These are phyloP conservation scores for Nomada ruficornis DNA, from an alignment of 2,888 invertebrate species.

Conservation along the genomic window DNA sequence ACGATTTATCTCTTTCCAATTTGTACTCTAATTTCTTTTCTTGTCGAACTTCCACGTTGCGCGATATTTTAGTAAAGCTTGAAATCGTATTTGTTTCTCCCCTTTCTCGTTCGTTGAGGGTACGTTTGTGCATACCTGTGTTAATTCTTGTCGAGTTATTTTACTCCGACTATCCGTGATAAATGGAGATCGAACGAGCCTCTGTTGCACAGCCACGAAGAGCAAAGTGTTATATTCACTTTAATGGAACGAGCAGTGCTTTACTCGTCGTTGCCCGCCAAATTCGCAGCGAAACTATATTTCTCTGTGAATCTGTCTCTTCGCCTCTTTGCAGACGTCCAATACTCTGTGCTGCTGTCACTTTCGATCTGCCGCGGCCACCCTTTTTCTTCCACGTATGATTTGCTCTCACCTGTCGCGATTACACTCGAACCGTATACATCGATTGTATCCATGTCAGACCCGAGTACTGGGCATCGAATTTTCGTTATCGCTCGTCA, in stretches of 20 bases:
- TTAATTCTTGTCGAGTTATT: background rate
- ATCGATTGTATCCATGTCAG: conserved; percentile 19
- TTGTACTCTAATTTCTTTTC: background rate
- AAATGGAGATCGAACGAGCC: conserved; percentile 18
- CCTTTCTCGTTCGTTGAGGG: background rate
- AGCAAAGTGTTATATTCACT: conserved; percentile 19
- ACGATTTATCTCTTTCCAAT: background rate
- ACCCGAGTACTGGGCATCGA: conserved; percentile 22
- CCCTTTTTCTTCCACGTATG: conserved; percentile 4
- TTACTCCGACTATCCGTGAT: background rate
- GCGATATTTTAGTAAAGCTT: too few species aligned
- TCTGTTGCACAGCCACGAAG: conserved; percentile 6
- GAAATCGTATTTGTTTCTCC: too few species aligned
- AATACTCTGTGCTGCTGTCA: conserved; percentile 13
- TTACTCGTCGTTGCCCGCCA: conserved; percentile 32
- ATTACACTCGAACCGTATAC: conserved; percentile 24
- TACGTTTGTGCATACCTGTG: background rate
- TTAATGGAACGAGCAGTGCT: conserved; percentile 38
- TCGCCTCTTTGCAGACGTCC: conserved; percentile 48
- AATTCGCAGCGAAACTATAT: conserved; percentile 17
- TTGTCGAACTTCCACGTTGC: too few species aligned
- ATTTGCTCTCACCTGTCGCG: background rate
- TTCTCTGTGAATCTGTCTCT: conserved; percentile 34
- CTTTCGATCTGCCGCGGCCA: conserved; percentile 32
- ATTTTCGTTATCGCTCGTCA: conserved; percentile 38